These are phyloP conservation scores for Eira barbara DNA, from an alignment of 2,113 vertebrate genomes.

Conservation along the genomic window DNA sequence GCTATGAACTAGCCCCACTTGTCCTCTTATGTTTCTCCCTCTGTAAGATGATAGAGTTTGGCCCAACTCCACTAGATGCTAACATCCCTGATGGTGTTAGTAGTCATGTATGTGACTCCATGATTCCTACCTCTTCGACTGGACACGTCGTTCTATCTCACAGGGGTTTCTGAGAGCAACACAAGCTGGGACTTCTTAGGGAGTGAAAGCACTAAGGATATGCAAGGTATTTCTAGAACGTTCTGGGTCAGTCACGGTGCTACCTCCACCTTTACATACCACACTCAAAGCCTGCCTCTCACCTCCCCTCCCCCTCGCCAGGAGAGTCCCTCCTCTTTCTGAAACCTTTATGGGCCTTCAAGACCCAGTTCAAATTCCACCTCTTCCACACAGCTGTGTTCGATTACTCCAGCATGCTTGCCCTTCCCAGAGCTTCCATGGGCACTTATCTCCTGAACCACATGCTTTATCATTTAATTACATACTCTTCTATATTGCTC, in stretches of 20 bases:
- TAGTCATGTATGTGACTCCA: background rate
- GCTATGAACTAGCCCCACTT: background rate
- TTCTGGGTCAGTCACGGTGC: no score
- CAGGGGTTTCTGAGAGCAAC: background rate
- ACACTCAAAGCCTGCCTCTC: background rate
- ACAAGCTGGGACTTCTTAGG: background rate
- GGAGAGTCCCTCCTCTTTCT: background rate
- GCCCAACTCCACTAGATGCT: background rate
- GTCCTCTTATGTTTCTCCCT: background rate
- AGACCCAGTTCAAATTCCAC: background rate
- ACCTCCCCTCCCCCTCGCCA: background rate
- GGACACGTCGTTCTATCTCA: background rate
- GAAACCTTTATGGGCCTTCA: background rate
- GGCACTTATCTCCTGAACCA: conserved; percentile 44
- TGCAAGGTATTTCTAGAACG: background rate
- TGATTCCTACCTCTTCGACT: background rate
- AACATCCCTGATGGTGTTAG: background rate
- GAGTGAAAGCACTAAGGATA: background rate
- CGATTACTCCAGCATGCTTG: background rate
- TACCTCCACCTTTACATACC: background rate
- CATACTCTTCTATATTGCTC: conserved; percentile 45
- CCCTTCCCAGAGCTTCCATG: background rate
- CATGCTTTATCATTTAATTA: conserved; percentile 63
- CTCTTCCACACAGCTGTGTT: background rate
- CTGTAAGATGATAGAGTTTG: background rate